Evolutionary conservation across 2,113 vertebrate genomes (phyloP).

Genomic region (Clarias magur): DNA sequence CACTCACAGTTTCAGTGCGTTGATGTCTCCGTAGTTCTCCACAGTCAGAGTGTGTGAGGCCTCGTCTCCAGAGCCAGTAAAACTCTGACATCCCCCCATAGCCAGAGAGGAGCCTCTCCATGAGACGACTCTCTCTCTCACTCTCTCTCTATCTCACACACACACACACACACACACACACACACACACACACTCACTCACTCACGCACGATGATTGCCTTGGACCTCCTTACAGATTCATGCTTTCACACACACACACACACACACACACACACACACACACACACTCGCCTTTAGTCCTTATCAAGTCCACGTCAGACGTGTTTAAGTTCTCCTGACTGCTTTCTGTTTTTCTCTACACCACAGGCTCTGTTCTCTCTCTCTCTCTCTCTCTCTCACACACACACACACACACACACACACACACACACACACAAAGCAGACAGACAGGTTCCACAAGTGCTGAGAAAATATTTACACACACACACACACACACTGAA

Average conservation of each 20-base stretch:
- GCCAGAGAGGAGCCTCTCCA: constrained; percentile 41
- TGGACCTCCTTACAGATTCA: not conserved
- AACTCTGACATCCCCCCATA: constrained; percentile 59
- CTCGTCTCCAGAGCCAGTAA: constrained; percentile 52
- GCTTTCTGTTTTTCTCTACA: not conserved
- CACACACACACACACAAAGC: constrained; percentile 37
- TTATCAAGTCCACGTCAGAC: constrained; percentile 18
- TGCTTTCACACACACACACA: not conserved
- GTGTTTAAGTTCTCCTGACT: not conserved
- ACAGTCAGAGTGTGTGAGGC: constrained; percentile 43
- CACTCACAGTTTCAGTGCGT: constrained; percentile 54
- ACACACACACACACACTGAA: constrained; percentile 14
- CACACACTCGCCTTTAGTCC: not conserved
- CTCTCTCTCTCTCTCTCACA: not conserved
- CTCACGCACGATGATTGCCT: not conserved
- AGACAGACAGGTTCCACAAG: constrained; percentile 55
- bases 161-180: not conserved
- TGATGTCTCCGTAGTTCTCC: constrained; percentile 52
- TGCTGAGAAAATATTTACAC: constrained; percentile 56
- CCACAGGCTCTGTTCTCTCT: constrained; percentile 34
- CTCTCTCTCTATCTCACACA: not conserved
- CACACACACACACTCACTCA: not conserved
- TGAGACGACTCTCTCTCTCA: constrained; percentile 20
- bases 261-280: not conserved
- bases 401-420: not conserved